Evolutionary conservation across 1,140 invertebrate species (phyloP).

Genomic region (Potamilus streckersoni): DNA sequence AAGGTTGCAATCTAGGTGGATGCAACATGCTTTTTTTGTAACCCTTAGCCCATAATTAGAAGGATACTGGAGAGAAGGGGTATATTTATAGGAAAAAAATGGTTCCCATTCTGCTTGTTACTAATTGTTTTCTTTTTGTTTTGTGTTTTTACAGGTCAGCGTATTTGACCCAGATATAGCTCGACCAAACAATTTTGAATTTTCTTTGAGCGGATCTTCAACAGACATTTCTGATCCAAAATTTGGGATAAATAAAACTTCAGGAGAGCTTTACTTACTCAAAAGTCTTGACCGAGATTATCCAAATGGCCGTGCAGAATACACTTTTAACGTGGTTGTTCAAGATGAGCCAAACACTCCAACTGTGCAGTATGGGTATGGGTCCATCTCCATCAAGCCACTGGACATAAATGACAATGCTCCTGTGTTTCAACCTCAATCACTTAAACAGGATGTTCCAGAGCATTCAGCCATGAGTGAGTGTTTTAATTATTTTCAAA

Average conservation of each 20-base stretch:
- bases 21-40: background rate
- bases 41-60: background rate
- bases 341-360: constrained; percentile 83
- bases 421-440: constrained; percentile 80
- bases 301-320: constrained; percentile 93
- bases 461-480: constrained; percentile 33
- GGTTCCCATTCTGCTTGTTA: background rate
- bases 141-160: constrained; percentile 78
- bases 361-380: constrained; percentile 83
- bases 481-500: too few species aligned
- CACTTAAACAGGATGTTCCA: constrained; percentile 36
- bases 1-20: background rate
- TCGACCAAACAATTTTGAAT: constrained; percentile 92
- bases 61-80: background rate
- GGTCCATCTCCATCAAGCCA: constrained; percentile 95
- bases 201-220: constrained; percentile 95
- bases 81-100: background rate
- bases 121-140: background rate
- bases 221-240: constrained; percentile 92
- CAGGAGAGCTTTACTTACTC: constrained; percentile 67
- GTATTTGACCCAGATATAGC: constrained; percentile 95
- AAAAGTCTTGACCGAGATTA: constrained; percentile 96
- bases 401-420: constrained; percentile 99
- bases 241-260: constrained; percentile 94
- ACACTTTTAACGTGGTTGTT: constrained; percentile 97